phyloP scores from a whole-genome alignment of 2,797 vertebrate species.

The Pempheris klunzingeri region DNA sequence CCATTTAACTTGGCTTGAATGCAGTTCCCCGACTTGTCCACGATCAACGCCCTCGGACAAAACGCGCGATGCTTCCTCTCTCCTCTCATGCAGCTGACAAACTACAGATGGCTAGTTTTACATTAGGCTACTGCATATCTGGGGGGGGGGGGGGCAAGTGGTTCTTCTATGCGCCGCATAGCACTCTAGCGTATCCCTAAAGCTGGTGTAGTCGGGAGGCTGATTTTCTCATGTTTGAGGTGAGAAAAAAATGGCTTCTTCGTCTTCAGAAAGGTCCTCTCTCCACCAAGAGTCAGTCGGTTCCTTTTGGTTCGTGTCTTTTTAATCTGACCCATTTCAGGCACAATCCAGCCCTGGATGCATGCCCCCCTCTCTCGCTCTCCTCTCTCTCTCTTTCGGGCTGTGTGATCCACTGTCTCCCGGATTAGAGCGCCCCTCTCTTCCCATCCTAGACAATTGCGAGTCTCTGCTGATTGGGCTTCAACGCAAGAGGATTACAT shows the following conservation, averaged over 20 bases:
- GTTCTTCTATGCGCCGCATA: conserved; percentile 65
- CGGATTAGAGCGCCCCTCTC: conserved; percentile 89
- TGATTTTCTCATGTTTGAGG: conserved; percentile 60
- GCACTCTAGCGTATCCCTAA: conserved; percentile 61
- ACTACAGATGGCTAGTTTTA: conserved; percentile 73
- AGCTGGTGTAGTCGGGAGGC: conserved; percentile 29
- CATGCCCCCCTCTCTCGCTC: conserved; percentile 68
- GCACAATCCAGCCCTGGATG: conserved; percentile 77
- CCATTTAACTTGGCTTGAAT: conserved; percentile 81
- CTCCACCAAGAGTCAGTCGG: conserved; percentile 73
- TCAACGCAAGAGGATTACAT: conserved; percentile 96
- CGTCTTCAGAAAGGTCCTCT: conserved; percentile 66
- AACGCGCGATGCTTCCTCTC: conserved; percentile 82
- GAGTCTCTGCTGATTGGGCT: conserved; percentile 94
- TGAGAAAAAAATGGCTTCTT: conserved; percentile 54
- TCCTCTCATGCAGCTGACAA: conserved; percentile 73
- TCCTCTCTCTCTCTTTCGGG: conserved; percentile 76
- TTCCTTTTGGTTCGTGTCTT: conserved; percentile 77
- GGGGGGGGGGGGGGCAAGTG: conserved; percentile 47
- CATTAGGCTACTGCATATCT: conserved; percentile 56
- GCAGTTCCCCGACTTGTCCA: conserved; percentile 84
- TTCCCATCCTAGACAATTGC: conserved; percentile 88
- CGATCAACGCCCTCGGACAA: conserved; percentile 85
- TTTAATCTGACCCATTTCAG: conserved; percentile 82
- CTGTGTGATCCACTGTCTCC: conserved; percentile 90